Conservation (phyloP, 2,888 invertebrate species). For the Lepidocyrtoides sp. region DNA sequence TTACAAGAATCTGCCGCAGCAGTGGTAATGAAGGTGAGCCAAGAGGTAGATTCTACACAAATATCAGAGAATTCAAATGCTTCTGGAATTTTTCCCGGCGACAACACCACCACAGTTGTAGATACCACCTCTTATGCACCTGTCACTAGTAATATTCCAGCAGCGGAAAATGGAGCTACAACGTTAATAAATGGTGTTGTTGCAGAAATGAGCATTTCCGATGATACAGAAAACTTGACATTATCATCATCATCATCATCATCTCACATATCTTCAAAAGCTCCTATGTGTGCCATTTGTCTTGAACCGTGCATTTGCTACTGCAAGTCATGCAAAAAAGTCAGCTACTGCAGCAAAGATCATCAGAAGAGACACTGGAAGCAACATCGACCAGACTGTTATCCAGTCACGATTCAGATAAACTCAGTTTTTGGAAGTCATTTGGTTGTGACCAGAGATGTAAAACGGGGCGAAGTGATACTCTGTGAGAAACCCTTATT, state of each 20-base stretch:
- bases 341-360: constrained; percentile 73
- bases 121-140: neutral
- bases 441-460: constrained; percentile 81
- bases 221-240: neutral
- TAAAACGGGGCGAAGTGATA: constrained; percentile 83
- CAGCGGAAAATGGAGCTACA: neutral
- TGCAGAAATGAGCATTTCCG: constrained; percentile 3
- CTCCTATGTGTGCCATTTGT: constrained; percentile 69
- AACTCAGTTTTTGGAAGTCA: constrained; percentile 79
- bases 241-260: too few species aligned
- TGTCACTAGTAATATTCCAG: neutral
- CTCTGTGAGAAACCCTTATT: constrained; percentile 82
- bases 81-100: neutral
- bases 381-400: constrained; percentile 81
- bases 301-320: constrained; percentile 62
- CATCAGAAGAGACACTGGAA: constrained; percentile 83
- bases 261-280: constrained; percentile 43
- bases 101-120: neutral
- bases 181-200: neutral
- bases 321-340: constrained; percentile 75
- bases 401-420: constrained; percentile 75
- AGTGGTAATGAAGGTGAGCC: constrained; percentile 14
- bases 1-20: neutral
- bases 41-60: neutral
- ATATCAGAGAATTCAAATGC: neutral